Evolutionary conservation across 2,113 vertebrate species (phyloP).

Genomic region (Ictidomys tridecemlineatus): DNA sequence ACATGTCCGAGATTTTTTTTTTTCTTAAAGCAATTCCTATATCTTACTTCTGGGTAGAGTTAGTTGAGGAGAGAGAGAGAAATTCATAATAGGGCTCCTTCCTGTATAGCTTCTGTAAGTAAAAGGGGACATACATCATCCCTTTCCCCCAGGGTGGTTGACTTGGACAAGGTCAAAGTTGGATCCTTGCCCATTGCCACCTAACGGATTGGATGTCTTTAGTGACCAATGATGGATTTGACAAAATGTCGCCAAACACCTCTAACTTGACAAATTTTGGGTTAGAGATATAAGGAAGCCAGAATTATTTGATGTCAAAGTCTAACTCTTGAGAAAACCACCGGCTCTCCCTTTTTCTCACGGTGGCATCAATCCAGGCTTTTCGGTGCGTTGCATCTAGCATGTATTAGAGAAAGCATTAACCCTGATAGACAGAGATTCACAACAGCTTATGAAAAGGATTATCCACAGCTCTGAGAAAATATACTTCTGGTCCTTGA

Average conservation of each 20-base stretch:
- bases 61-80: constrained; percentile 1
- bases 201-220: background rate
- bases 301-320: constrained; percentile 2
- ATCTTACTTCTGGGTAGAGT: background rate
- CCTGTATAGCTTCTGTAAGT: background rate
- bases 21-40: background rate
- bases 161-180: background rate
- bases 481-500: constrained; percentile 73
- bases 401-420: constrained; percentile 70
- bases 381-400: background rate
- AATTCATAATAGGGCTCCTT: background rate
- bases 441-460: constrained; percentile 68
- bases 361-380: background rate
- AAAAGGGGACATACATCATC: background rate
- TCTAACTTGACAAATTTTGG: background rate
- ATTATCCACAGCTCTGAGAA: constrained; percentile 75
- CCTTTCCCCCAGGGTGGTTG: background rate
- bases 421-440: constrained; percentile 78
- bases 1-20: background rate
- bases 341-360: background rate
- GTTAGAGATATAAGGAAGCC: background rate
- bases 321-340: background rate
- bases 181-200: background rate
- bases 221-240: background rate
- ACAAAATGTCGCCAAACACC: background rate